phyloP scores from a whole-genome alignment of 2,888 invertebrate genomes.

The Dioctria linearis region DNA sequence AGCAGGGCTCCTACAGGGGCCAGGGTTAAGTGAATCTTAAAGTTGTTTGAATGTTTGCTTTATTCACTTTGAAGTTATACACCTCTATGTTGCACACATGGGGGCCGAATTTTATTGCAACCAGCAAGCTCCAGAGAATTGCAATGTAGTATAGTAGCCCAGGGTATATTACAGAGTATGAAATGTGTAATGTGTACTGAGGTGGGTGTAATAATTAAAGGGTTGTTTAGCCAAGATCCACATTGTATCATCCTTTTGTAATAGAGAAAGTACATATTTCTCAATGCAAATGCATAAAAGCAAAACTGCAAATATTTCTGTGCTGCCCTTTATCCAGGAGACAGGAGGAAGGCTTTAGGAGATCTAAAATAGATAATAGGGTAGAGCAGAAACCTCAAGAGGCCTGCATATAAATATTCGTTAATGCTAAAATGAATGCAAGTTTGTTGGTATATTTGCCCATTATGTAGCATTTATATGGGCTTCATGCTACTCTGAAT shows the following conservation, averaged over 20 bases:
- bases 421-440: too few relatives aligned
- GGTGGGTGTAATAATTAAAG: constrained; percentile 17
- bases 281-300: not conserved
- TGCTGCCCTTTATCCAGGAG: not conserved
- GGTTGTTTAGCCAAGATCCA: constrained; percentile 19
- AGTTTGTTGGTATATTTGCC: too few relatives aligned
- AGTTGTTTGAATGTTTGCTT: constrained; percentile 8
- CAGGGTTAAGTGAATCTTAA: constrained; percentile 19
- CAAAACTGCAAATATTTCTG: not conserved
- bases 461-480: too few relatives aligned
- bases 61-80: not conserved
- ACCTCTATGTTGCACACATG: not conserved
- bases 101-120: constrained; percentile 22
- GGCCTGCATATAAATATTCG: too few relatives aligned
- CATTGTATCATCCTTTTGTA: not conserved
- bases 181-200: not conserved
- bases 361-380: not conserved
- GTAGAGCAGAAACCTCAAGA: too few relatives aligned
- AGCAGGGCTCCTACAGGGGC: constrained; percentile 5
- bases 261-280: not conserved
- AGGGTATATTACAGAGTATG: constrained; percentile 6
- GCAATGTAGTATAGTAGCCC: not conserved
- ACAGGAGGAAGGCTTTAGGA: not conserved
- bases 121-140: not conserved
- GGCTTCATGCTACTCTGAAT: too few relatives aligned